Conservation (phyloP, 1,140 invertebrate genomes). For the Drosophila pachea region DNA sequence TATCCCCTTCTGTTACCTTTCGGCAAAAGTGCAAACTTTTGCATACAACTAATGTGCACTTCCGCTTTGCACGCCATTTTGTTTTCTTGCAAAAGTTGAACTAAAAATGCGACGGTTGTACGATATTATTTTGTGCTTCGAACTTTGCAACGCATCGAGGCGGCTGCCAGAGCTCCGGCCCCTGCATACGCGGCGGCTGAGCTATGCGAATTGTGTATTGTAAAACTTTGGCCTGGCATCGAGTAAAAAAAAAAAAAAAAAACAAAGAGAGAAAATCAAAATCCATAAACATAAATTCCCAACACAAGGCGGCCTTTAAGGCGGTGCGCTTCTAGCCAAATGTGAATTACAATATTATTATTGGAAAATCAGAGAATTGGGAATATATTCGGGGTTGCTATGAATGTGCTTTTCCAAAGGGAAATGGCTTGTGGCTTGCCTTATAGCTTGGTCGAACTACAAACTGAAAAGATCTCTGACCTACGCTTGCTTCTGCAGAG, state of each 20-base stretch:
- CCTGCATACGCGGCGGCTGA: background rate
- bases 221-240: slow-evolving; percentile 25
- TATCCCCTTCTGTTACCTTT: slow-evolving; percentile 45
- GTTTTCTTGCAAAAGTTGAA: slow-evolving; percentile 58
- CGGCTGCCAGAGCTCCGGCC: background rate
- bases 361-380: too few species aligned
- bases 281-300: slow-evolving; percentile 35
- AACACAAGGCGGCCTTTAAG: slow-evolving; percentile 34
- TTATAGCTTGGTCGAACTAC: too few species aligned
- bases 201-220: slow-evolving; percentile 38
- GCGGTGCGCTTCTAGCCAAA: background rate
- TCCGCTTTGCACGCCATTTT: slow-evolving; percentile 71
- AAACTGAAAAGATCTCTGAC: too few species aligned
- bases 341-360: background rate
- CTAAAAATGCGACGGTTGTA: slow-evolving; percentile 66
- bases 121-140: slow-evolving; percentile 70
- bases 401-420: too few species aligned
- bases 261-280: background rate
- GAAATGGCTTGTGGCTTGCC: too few species aligned
- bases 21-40: slow-evolving; percentile 59
- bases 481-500: too few species aligned
- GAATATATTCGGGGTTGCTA: too few species aligned
- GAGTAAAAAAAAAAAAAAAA: background rate
- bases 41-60: slow-evolving; percentile 74
- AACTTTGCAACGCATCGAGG: slow-evolving; percentile 45